phyloP scores from a whole-genome alignment of 2,797 vertebrate species.

The Scomberomorus guttatus region DNA sequence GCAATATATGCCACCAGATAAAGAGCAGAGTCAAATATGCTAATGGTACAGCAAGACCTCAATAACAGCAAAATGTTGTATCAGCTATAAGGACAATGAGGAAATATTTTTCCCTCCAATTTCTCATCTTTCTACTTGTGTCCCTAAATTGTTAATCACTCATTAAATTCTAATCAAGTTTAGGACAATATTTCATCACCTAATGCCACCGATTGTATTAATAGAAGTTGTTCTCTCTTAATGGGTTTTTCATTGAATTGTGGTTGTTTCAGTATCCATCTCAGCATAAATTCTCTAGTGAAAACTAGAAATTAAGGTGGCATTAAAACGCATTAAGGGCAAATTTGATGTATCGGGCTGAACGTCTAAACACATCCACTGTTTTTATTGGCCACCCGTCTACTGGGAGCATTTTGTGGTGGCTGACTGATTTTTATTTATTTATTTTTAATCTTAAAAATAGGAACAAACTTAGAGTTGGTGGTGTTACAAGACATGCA shows the following conservation, averaged over 20 bases:
- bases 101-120: background rate
- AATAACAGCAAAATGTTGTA: background rate
- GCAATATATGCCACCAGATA: background rate
- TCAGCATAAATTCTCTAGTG: background rate
- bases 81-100: background rate
- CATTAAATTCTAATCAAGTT: background rate
- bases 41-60: background rate
- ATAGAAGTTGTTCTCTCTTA: background rate
- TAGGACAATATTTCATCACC: background rate
- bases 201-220: background rate
- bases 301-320: background rate
- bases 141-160: background rate
- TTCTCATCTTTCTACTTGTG: background rate
- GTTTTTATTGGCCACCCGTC: background rate
- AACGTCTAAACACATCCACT: background rate
- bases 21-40: background rate
- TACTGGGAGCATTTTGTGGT: constrained; percentile 21
- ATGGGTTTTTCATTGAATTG: constrained; percentile 1
- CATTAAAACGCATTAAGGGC: background rate
- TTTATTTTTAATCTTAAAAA: too few relatives aligned
- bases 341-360: background rate
- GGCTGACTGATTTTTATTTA: too few relatives aligned
- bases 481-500: background rate
- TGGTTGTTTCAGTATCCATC: constrained; percentile 8
- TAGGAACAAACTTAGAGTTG: background rate